Evolutionary conservation across 1,140 invertebrate genomes (phyloP), one percentile per base, ranked within the genome.

Genomic region (Cephus cinctus): DNA sequence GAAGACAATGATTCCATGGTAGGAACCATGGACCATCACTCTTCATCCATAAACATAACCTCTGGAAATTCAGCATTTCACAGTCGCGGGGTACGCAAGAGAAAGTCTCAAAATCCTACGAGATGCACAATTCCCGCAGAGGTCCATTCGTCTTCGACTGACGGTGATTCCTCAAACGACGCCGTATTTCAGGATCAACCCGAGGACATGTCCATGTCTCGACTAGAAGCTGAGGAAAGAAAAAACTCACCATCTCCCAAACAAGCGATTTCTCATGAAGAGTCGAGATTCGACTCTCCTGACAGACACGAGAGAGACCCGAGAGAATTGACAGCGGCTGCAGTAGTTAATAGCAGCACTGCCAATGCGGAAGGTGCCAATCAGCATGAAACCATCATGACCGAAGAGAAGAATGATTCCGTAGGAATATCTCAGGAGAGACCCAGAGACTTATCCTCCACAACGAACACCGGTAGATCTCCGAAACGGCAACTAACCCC

Each of bases 71-170:
- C 70, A 11, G 46, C 62, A 4, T 61, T 70, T 18, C 67, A 73
- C 43, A 75, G 53, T 31, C 61, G 71, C 12, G 71, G 75, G 2
- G 73, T 76, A 43, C 76, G 93, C 36, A 94, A 96, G 75, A 78
- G 94, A 38, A 98, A 97, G 75, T 94, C 87, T 59, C 87, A 92
- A 59, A 94, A 96, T 70, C 94, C 94, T 0, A 94, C 89, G 1
- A 81, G 92, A 46, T 91, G 87, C 65, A 84, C 89, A 2, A 78
- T 87, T 32, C 81, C 79, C 12, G 65, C 67, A 11, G 73, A 81
- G 43, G 67, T 78, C 3, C 77, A 84, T 27, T 79, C 77, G 5
- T 81, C 83, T 27, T 84, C 84, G 50, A 83, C 80, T 11, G 83
- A 85, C 38, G 82, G 81, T 9, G 82, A 84, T 40, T 82, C 80